These are phyloP conservation scores for Caenorhabditis sp. DNA, from an alignment of 2,888 invertebrate species.

Conservation along the genomic window DNA sequence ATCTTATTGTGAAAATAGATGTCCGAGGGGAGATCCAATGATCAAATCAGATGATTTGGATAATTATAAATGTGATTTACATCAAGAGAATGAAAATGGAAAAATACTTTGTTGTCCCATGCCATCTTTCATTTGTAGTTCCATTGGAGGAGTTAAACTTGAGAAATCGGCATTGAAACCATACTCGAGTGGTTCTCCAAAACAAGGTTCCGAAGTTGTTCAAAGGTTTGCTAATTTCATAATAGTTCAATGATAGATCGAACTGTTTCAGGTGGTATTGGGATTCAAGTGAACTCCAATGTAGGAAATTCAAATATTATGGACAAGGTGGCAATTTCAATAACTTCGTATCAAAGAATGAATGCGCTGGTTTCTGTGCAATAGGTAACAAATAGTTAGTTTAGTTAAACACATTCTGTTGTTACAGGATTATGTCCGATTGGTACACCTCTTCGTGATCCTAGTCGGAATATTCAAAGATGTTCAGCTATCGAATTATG, in stretches of 20 bases:
- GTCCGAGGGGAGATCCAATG: slow-evolving; percentile 5
- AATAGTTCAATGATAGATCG: too few species aligned
- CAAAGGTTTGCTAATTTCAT: slow-evolving; percentile 5
- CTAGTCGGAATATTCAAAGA: slow-evolving; percentile 31
- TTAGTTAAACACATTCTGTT: too few species aligned
- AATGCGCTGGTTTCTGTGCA: slow-evolving; percentile 58
- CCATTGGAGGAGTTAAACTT: slow-evolving; percentile 21
- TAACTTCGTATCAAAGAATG: slow-evolving; percentile 56
- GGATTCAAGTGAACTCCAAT: slow-evolving; percentile 44
- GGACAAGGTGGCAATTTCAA: slow-evolving; percentile 68
- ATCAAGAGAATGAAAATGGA: background rate
- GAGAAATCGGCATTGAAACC: slow-evolving; percentile 23
- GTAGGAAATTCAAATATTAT: slow-evolving; percentile 58
- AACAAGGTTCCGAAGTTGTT: slow-evolving; percentile 10
- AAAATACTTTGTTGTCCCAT: slow-evolving; percentile 25
- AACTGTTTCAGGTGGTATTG: slow-evolving; percentile 53
- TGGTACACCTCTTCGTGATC: slow-evolving; percentile 44
- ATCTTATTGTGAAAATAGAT: slow-evolving; percentile 53
- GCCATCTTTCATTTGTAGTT: slow-evolving; percentile 29
- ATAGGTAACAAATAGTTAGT: slow-evolving; percentile 17
- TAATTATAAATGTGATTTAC: background rate
- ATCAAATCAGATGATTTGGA: background rate
- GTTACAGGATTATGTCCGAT: slow-evolving; percentile 34
- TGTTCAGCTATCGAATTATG: slow-evolving; percentile 51
- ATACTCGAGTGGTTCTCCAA: slow-evolving; percentile 51